Percentiles rank a stretch among this genome's conserved stretches.
Evolutionary conservation across 2,888 invertebrate species (phyloP).

Genomic region (Fragum fragum): DNA sequence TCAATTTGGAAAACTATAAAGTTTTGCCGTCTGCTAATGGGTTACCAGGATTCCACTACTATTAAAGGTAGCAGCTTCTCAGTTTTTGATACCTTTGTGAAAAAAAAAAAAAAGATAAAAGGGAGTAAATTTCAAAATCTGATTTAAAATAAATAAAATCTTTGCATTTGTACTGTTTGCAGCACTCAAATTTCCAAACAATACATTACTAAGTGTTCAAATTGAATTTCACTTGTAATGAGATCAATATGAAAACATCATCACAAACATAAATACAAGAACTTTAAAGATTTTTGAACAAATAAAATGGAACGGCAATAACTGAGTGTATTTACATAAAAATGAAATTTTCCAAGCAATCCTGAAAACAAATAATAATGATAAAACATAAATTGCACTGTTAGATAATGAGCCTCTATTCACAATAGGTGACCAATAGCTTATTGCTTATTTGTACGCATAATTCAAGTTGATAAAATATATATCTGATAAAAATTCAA

Average conservation of each 20-base stretch:
- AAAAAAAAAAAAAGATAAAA: no score
- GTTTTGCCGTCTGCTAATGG: no score
- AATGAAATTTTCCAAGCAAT: not conserved
- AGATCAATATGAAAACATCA: not conserved
- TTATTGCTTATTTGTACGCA: not conserved
- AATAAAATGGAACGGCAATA: not conserved
- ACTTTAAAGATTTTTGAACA: not conserved
- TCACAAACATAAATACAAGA: not conserved
- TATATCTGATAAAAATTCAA: no score
- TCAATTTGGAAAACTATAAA: no score
- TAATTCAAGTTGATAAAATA: no score
- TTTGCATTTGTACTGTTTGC: no score
- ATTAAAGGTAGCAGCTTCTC: no score
- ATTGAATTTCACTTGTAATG: not conserved
- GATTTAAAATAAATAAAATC: not conserved
- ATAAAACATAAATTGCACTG: not conserved
- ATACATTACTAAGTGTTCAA: constrained; percentile 3
- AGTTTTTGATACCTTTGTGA: no score
- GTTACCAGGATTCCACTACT: no score
- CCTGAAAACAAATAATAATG: not conserved
- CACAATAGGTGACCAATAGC: not conserved
- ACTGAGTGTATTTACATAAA: not conserved
- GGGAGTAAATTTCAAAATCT: no score
- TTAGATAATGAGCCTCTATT: not conserved
- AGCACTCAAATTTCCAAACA: not conserved